Evolutionary conservation across 1,140 invertebrate genomes (phyloP).

Genomic region (Heterodera carotae): DNA sequence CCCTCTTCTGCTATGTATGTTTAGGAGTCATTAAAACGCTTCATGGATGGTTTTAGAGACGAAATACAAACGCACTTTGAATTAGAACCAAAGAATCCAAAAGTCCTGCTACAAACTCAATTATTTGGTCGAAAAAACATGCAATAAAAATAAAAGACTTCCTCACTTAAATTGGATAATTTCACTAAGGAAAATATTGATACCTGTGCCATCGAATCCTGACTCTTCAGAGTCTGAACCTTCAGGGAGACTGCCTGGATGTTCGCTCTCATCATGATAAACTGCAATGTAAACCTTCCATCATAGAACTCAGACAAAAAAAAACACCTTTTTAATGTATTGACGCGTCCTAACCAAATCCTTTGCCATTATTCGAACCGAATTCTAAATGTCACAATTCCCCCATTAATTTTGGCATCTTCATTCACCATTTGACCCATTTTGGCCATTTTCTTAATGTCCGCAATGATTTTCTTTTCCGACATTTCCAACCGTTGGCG

Average conservation of each 20-base stretch:
- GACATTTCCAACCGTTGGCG: conserved; percentile 93
- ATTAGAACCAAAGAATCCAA: no score
- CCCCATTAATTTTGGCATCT: background rate
- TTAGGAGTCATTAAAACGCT: no score
- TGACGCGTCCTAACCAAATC: conserved; percentile 91
- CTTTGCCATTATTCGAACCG: conserved; percentile 99
- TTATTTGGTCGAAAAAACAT: no score
- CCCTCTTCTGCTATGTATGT: no score
- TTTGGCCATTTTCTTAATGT: conserved; percentile 99
- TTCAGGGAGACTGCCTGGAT: conserved; percentile 98
- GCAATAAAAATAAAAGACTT: no score
- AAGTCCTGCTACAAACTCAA: no score
- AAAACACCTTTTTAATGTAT: conserved; percentile 82
- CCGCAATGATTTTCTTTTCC: conserved; percentile 95
- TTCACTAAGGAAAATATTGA: conserved; percentile 2
- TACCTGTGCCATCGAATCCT: conserved; percentile 93
- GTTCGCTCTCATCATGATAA: conserved; percentile 98
- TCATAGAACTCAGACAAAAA: background rate
- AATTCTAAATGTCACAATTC: conserved; percentile 75
- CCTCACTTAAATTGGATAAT: no score
- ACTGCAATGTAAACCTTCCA: conserved; percentile 66
- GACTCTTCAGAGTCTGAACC: conserved; percentile 94
- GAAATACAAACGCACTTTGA: no score
- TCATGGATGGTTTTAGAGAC: no score
- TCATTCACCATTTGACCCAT: conserved; percentile 90